Evolutionary conservation across 1,140 invertebrate species (phyloP).

Genomic region (Homarus americanus): DNA sequence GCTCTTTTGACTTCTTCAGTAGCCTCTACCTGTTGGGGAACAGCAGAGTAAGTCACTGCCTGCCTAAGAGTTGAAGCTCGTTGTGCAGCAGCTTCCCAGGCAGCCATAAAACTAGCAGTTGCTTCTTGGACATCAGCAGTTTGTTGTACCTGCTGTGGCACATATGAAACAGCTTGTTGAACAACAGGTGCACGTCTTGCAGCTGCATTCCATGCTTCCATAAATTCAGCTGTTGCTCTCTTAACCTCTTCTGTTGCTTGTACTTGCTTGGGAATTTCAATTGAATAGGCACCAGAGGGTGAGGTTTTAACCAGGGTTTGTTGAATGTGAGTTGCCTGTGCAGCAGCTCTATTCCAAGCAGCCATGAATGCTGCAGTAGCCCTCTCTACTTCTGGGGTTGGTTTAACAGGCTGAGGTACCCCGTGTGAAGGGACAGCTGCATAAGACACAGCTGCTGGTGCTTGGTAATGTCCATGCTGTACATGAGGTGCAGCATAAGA

Average conservation of each 20-base stretch:
- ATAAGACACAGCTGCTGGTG: conserved; percentile 4
- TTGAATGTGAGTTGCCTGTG: conserved; percentile 7
- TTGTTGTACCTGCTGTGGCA: neutral
- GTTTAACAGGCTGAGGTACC: neutral
- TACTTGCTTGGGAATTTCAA: neutral
- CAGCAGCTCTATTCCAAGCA: conserved; percentile 18
- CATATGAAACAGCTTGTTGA: neutral
- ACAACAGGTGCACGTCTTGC: conserved; percentile 17
- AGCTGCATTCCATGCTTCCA: conserved; percentile 31
- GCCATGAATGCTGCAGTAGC: conserved; percentile 38
- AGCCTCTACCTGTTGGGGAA: conserved; percentile 5
- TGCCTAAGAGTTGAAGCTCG: conserved; percentile 11
- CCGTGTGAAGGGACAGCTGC: neutral
- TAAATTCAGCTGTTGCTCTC: conserved; percentile 30
- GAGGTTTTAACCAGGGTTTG: neutral
- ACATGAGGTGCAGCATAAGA: neutral
- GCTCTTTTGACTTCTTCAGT: conserved; percentile 37
- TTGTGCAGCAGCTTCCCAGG: conserved; percentile 34
- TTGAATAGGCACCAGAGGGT: neutral
- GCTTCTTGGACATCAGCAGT: conserved; percentile 15
- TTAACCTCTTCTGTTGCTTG: conserved; percentile 26
- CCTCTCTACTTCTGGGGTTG: conserved; percentile 17
- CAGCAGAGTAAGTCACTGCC: neutral
- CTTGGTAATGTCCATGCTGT: neutral
- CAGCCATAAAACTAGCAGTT: conserved; percentile 7